Percentiles rank a stretch among this genome's conserved stretches.
phyloP scores from a whole-genome alignment of 2,113 vertebrate genomes.

The Monarcha castaneiventris region DNA sequence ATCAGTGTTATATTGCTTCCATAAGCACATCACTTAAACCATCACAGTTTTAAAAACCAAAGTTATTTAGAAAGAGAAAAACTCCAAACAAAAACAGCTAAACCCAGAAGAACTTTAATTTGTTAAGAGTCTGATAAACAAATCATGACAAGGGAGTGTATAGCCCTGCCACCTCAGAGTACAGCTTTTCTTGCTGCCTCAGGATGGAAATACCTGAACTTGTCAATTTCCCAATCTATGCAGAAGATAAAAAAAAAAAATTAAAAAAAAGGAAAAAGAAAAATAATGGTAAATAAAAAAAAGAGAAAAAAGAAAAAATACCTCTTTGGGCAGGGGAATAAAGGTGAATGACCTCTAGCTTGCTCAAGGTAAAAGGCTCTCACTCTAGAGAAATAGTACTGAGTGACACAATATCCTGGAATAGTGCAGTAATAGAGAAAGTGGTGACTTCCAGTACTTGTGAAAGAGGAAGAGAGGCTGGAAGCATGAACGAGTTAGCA shows the following conservation, averaged over 20 bases:
- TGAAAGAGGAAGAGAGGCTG: neutral
- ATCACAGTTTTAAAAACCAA: neutral
- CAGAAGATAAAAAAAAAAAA: neutral
- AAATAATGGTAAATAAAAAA: fast-evolving
- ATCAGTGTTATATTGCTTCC: neutral
- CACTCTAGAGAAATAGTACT: neutral
- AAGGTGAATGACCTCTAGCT: neutral
- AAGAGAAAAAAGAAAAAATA: neutral
- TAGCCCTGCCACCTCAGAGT: neutral
- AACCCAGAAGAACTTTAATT: neutral
- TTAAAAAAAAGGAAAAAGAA: neutral
- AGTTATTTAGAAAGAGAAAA: neutral
- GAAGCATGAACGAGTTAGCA: neutral
- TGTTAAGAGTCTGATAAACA: neutral
- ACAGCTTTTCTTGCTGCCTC: neutral
- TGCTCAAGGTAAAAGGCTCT: neutral
- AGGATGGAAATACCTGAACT: neutral
- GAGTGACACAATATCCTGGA: neutral
- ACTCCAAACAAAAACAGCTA: neutral
- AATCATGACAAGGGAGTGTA: fast-evolving
- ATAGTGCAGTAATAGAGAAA: neutral
- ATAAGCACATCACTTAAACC: neutral
- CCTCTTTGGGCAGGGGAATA: neutral
- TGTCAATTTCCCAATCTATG: neutral
- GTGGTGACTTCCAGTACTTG: neutral